Evolutionary conservation across 2,797 vertebrate species (phyloP).

Genomic region (Sus cebifrons): DNA sequence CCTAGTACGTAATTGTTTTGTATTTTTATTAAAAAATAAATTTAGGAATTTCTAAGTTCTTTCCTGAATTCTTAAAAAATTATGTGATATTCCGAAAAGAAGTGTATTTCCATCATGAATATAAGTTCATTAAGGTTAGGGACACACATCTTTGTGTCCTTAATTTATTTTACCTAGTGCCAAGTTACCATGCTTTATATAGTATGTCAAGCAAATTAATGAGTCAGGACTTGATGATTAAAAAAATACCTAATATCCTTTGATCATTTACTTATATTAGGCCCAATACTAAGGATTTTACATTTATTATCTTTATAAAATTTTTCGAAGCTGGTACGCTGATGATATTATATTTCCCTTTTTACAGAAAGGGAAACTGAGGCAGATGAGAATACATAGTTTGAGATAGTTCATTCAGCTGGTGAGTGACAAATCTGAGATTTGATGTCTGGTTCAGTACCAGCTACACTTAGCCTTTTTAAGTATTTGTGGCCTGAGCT

Average conservation of each 20-base stretch:
- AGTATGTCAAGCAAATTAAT: constrained; percentile 19
- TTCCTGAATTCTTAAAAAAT: constrained; percentile 7
- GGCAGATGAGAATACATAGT: background rate
- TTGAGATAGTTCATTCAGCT: background rate
- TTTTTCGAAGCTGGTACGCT: background rate
- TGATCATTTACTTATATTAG: background rate
- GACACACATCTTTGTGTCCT: background rate
- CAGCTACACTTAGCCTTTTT: background rate
- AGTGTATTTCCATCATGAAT: constrained; percentile 10
- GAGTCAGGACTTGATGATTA: background rate
- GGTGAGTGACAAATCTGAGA: background rate
- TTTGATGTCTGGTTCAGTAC: constrained; percentile 20
- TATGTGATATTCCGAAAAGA: background rate
- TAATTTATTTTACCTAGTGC: background rate
- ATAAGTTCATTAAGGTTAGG: background rate
- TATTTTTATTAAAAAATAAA: background rate
- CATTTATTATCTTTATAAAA: background rate
- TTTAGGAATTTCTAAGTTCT: constrained; percentile 48
- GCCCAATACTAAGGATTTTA: background rate
- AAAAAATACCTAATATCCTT: constrained; percentile 32
- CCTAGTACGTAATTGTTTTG: background rate
- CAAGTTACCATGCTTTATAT: background rate
- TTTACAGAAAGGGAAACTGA: background rate
- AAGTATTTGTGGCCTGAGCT: background rate
- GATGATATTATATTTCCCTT: background rate